phyloP scores from a whole-genome alignment of 1,140 invertebrate species.

The Cyclargus thomasi region DNA sequence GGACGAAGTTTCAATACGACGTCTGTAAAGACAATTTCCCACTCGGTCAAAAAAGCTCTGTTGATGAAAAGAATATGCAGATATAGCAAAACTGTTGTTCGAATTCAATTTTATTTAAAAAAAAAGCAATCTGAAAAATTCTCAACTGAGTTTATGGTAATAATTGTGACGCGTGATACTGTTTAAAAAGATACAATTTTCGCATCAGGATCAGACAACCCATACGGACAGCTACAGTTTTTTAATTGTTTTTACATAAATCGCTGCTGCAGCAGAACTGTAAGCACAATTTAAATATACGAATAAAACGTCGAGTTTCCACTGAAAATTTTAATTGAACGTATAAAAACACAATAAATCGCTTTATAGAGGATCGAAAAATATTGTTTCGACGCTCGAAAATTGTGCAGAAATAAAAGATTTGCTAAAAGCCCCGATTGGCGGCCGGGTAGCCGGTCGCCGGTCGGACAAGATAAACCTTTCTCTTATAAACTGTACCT shows the following conservation, averaged over 20 bases:
- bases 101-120: too few species aligned
- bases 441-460: too few species aligned
- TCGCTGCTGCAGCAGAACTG: neutral
- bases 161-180: too few species aligned
- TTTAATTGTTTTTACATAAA: slow-evolving; percentile 1
- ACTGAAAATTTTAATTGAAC: neutral
- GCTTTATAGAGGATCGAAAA: neutral
- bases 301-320: neutral
- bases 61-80: too few species aligned
- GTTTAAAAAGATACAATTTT: neutral
- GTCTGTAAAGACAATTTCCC: too few species aligned
- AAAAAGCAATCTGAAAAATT: too few species aligned
- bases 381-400: neutral
- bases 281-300: neutral
- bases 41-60: too few species aligned
- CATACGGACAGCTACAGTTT: neutral
- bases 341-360: slow-evolving; percentile 3
- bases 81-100: too few species aligned
- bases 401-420: neutral
- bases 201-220: neutral
- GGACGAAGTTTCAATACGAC: too few species aligned
- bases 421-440: neutral
- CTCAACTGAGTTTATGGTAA: too few species aligned
- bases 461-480: neutral
- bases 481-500: neutral